Base-by-base conservation (phyloP, 92 coral and sea anemone genomes). In the Desmophyllum pertusum region DNA sequence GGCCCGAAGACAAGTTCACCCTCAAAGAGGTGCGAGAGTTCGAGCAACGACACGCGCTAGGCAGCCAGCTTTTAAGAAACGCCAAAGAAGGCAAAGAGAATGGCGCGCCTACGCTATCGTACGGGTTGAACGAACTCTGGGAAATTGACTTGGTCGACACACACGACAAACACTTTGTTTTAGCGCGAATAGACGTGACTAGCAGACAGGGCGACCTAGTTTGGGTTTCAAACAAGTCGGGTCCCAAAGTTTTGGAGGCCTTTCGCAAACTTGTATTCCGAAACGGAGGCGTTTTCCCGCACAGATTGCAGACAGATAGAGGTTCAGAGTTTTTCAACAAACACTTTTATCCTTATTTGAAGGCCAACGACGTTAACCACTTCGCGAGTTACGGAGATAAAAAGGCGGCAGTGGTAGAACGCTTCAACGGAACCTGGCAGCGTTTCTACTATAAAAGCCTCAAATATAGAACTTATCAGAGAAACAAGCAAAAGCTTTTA, bases 261-360 rank as follows among this genome's bases (percentile, higher is more conserved):
- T 64, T 29, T 15, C 4, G 17, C 4, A 29, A 30, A 30, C 7
- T 35, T 15, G n/a, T n/a, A 13, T 29, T 29, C 37, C 30, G 33
- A 23, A 46, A 50, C 17, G 55, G 55, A 13, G 55, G 55, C 21
- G 21, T 11, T 15, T 50, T 50, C 23, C 55, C 55, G n/a, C 19
- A 50, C 55, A 13, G 21, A 13, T 50, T 74, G 15, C 79, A 74
- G 27, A 45, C 79, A 1, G 79, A 74, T 46, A 29, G 31, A 74
- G 79, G 62, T 10, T 45, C 41, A 21, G 62, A 74, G 37, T 74
- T 74, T 74, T 41, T 46, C 37, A 74, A 74, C 23, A n/a, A 45
- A 17, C 19, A 29, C 33, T 46, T 74, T 21, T 21, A 7, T 3
- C 15, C 35, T 0, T 39, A 35, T 45, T 73, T 42, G 10, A 45